Percentiles rank a stretch among this genome's conserved stretches.
These are phyloP conservation scores for Brachyhypopomus occidentalis DNA, from an alignment of 2,113 vertebrate species.

Conservation along the genomic window DNA sequence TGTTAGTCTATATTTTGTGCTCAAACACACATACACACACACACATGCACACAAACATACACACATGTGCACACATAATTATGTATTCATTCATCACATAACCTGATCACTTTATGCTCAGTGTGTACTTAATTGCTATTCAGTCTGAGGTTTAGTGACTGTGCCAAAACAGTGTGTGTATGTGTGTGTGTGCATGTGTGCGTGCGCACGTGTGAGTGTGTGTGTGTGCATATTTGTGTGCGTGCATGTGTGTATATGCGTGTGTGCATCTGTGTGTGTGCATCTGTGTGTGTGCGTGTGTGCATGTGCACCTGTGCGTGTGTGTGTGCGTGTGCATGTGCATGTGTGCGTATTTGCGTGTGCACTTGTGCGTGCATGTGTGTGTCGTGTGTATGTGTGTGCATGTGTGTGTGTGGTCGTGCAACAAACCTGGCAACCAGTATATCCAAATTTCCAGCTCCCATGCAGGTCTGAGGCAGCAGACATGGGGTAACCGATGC, in stretches of 20 bases:
- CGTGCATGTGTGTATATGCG: neutral
- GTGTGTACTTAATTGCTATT: too few relatives aligned
- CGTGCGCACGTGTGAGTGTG: neutral
- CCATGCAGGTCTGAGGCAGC: constrained; percentile 94
- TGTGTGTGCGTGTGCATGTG: too few relatives aligned
- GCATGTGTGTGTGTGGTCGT: neutral
- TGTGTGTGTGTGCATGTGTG: too few relatives aligned
- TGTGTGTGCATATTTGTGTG: neutral
- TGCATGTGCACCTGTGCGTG: neutral
- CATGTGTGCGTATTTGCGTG: neutral
- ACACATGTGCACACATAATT: neutral
- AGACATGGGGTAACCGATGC: constrained; percentile 98
- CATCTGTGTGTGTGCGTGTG: neutral
- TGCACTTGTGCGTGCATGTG: too few relatives aligned
- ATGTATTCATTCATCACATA: too few relatives aligned
- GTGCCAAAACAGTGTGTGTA: too few relatives aligned
- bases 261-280: neutral
- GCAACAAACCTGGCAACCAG: constrained; percentile 85
- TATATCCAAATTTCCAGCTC: constrained; percentile 93
- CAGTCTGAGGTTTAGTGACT: too few relatives aligned
- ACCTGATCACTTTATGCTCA: too few relatives aligned
- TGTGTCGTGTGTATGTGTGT: neutral
- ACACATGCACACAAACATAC: neutral
- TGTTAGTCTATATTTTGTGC: constrained; percentile 8
- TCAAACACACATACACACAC: neutral